Percentiles rank a stretch among this genome's conserved stretches.
phyloP scores from a whole-genome alignment of 1,140 invertebrate species.

The Leguminivora glycinivorella region DNA sequence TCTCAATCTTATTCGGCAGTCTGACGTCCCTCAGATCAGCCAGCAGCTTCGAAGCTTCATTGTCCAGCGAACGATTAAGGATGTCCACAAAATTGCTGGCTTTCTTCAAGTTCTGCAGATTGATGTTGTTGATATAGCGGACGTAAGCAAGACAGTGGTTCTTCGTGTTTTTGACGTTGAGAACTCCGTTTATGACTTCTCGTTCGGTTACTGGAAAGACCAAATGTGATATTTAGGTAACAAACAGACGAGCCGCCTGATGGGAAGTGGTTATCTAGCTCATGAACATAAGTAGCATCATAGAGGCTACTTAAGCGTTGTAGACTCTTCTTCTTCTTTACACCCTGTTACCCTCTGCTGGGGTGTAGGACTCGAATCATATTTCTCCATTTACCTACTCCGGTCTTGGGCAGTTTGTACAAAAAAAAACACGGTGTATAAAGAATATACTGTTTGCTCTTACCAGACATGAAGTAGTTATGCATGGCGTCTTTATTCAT shows the following conservation, averaged over 20 bases:
- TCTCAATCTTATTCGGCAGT: slow-evolving; percentile 92
- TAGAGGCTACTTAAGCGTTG: no score
- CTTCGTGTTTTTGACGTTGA: slow-evolving; percentile 96
- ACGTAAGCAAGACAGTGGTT: slow-evolving; percentile 98
- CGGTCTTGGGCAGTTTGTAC: no score
- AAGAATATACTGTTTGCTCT: no score
- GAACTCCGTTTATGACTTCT: slow-evolving; percentile 96
- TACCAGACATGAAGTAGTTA: slow-evolving; percentile 99
- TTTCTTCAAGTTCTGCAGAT: slow-evolving; percentile 95
- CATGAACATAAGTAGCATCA: no score
- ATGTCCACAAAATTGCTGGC: slow-evolving; percentile 97
- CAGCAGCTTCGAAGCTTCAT: slow-evolving; percentile 94
- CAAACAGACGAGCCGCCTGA: not conserved
- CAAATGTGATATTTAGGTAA: slow-evolving; percentile 40
- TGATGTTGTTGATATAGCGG: slow-evolving; percentile 98
- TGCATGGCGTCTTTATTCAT: slow-evolving; percentile 97
- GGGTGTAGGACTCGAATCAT: no score
- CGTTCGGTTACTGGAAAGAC: slow-evolving; percentile 93
- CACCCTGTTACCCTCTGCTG: no score
- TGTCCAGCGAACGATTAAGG: slow-evolving; percentile 94
- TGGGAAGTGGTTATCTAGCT: no score
- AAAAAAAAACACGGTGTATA: no score
- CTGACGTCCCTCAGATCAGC: slow-evolving; percentile 94
- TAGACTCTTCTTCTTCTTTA: no score
- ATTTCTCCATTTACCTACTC: no score